These are phyloP conservation scores for Notodonta dromedarius DNA, from an alignment of 2,888 invertebrate species.

Conservation along the genomic window DNA sequence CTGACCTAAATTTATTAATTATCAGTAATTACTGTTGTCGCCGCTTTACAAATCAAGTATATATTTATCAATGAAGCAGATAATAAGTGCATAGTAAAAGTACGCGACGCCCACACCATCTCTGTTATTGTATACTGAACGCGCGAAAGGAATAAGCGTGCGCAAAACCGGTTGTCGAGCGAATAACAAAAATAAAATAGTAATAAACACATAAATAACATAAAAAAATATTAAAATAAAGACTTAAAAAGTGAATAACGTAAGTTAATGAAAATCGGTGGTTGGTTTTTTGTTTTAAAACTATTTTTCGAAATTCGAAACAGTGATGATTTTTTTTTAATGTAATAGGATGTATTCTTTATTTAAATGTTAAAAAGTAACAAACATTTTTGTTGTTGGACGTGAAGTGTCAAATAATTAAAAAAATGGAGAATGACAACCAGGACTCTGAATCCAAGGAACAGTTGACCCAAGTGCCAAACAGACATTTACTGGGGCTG, in stretches of 20 bases:
- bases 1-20: too few species aligned
- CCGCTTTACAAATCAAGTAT: slow-evolving; percentile 5
- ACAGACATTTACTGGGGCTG: slow-evolving; percentile 47
- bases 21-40: not conserved
- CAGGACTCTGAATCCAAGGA: slow-evolving; percentile 24
- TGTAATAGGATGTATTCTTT: too few species aligned
- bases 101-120: slow-evolving; percentile 6
- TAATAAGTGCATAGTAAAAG: slow-evolving; percentile 22
- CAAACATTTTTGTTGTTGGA: not conserved
- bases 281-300: too few species aligned
- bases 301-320: too few species aligned
- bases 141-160: slow-evolving; percentile 32
- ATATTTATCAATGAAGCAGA: slow-evolving; percentile 38
- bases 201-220: not conserved
- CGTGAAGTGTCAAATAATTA: slow-evolving; percentile 13
- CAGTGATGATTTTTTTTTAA: too few species aligned
- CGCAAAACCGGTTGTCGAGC: slow-evolving; percentile 8
- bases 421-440: slow-evolving; percentile 36
- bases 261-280: too few species aligned
- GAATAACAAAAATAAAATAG: not conserved
- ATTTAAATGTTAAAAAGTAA: too few species aligned
- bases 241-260: too few species aligned
- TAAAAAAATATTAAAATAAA: not conserved
- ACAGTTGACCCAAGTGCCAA: slow-evolving; percentile 12
- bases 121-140: slow-evolving; percentile 22